Evolutionary conservation across 2,113 vertebrate species (phyloP).

Genomic region (Cathartes aura): DNA sequence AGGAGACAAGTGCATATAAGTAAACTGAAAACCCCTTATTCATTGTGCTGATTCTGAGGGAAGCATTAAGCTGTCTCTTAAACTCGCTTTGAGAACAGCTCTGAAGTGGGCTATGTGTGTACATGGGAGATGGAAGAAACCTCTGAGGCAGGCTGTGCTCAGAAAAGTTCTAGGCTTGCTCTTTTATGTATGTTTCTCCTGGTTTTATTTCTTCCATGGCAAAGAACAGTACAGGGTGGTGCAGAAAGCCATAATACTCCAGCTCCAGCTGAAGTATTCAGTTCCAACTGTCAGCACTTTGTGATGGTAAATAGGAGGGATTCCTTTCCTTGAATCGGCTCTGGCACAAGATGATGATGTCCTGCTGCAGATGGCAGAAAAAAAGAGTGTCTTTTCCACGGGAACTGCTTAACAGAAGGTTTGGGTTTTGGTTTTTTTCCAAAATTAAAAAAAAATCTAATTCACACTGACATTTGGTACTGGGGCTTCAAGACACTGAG

Average conservation of each 20-base stretch:
- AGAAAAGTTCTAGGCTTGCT: background rate
- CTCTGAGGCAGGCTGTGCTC: background rate
- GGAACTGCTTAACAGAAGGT: background rate
- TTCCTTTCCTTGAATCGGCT: background rate
- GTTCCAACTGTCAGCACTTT: background rate
- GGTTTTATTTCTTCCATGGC: background rate
- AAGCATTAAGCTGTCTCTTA: background rate
- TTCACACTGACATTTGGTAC: background rate
- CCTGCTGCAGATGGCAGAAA: background rate
- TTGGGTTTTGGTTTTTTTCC: rapidly evolving
- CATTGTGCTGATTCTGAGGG: background rate
- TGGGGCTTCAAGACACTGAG: background rate
- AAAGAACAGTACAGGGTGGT: background rate
- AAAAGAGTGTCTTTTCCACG: background rate
- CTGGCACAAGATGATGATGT: background rate
- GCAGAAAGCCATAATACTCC: background rate
- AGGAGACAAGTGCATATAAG: background rate
- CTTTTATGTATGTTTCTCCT: background rate
- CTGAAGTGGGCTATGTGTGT: background rate
- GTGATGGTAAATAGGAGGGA: background rate
- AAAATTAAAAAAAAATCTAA: background rate
- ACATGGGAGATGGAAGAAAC: background rate
- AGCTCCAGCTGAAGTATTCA: background rate
- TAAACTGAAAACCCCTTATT: background rate
- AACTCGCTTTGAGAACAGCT: background rate